phyloP scores from a whole-genome alignment of 2,113 vertebrate genomes.

The Hipposideros armiger region DNA sequence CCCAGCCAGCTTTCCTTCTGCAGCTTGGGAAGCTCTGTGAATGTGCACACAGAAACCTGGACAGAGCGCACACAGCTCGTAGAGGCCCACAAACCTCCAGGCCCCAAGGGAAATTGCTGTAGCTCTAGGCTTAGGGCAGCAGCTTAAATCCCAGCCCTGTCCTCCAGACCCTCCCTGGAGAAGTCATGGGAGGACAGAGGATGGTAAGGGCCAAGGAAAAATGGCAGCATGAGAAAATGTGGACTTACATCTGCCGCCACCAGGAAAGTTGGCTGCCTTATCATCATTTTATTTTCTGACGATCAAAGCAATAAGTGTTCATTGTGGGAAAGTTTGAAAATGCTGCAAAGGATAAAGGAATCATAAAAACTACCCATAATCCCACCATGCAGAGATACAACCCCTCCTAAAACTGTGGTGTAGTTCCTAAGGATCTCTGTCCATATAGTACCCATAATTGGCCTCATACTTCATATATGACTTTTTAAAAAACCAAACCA shows the following conservation, averaged over 20 bases:
- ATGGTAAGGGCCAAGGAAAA: neutral
- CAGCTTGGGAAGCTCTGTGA: neutral
- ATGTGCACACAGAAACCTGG: neutral
- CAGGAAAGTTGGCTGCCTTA: neutral
- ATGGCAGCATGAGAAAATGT: neutral
- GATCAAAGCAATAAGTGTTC: neutral
- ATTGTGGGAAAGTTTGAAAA: neutral
- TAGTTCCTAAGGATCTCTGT: slow-evolving; percentile 14
- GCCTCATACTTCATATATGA: neutral
- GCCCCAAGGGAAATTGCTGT: neutral
- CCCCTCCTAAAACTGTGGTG: neutral
- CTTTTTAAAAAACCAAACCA: neutral
- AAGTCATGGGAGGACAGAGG: neutral
- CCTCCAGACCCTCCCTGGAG: neutral
- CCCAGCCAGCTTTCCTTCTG: neutral
- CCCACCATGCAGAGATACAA: neutral
- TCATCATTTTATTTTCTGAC: slow-evolving; percentile 12
- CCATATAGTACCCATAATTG: neutral
- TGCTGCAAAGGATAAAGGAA: slow-evolving; percentile 17
- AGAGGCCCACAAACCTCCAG: neutral
- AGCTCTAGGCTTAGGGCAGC: neutral
- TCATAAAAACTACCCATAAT: neutral
- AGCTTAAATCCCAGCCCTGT: neutral
- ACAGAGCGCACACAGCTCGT: rapidly evolving
- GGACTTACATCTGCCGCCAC: neutral